Conservation (phyloP, 2,888 invertebrate genomes). For the Xestia ashworthii region DNA sequence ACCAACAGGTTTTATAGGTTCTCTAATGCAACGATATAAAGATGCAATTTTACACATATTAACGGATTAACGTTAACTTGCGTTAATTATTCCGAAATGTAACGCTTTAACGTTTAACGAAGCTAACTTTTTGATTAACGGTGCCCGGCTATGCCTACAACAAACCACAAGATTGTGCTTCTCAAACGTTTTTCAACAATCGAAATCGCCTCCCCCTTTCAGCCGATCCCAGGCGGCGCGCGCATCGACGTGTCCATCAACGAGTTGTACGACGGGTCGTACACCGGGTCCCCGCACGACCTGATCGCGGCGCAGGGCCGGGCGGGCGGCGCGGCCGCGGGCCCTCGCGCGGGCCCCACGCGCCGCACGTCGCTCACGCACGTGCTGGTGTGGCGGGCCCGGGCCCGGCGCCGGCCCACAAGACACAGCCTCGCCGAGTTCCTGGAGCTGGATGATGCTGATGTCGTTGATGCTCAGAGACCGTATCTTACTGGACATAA, state of each 20-base stretch:
- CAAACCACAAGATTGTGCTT: background rate
- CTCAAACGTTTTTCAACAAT: background rate
- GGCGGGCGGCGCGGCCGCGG: constrained; percentile 90
- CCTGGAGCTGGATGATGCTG: constrained; percentile 96
- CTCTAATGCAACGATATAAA: no score
- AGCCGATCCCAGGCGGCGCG: constrained; percentile 95
- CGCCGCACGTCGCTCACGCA: constrained; percentile 94
- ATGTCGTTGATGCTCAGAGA: constrained; percentile 93
- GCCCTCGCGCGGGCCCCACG: constrained; percentile 94
- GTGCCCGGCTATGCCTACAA: no score
- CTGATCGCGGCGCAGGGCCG: constrained; percentile 94
- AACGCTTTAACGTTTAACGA: no score
- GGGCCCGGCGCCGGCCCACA: constrained; percentile 92
- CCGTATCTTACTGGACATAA: constrained; percentile 98
- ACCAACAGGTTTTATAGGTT: no score
- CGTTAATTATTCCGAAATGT: no score
- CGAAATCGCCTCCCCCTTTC: constrained; percentile 12
- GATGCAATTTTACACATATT: no score
- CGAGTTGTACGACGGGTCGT: constrained; percentile 98
- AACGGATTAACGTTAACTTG: no score
- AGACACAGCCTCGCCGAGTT: constrained; percentile 96
- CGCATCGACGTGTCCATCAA: constrained; percentile 98
- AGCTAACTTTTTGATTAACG: no score
- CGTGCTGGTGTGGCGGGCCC: constrained; percentile 94
- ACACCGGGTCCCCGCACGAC: constrained; percentile 98